These are phyloP conservation scores for Xanthorhoe designata DNA, from an alignment of 2,888 invertebrate genomes.

Conservation along the genomic window DNA sequence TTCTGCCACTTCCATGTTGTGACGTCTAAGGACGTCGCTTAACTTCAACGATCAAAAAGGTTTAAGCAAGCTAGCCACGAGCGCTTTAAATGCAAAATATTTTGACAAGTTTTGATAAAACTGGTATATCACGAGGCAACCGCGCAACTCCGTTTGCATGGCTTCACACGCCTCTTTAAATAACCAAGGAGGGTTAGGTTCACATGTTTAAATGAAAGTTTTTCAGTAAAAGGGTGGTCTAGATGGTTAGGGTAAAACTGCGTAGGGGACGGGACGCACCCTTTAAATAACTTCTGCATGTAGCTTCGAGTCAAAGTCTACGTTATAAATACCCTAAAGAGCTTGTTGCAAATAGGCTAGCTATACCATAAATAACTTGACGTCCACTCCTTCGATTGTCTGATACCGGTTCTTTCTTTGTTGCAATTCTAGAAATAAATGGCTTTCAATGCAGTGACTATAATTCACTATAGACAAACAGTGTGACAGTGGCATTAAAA, in stretches of 20 bases:
- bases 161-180: neutral
- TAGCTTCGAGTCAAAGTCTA: neutral
- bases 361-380: too few relatives aligned
- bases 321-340: neutral
- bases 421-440: too few relatives aligned
- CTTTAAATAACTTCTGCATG: neutral
- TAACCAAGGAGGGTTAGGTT: conserved; percentile 11
- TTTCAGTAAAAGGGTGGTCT: conserved; percentile 25
- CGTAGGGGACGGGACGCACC: conserved; percentile 11
- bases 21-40: too few relatives aligned
- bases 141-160: neutral
- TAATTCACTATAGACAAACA: too few relatives aligned
- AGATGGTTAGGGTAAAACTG: conserved; percentile 19
- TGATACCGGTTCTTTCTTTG: too few relatives aligned
- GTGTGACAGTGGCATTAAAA: too few relatives aligned
- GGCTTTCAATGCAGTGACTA: too few relatives aligned
- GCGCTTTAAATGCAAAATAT: too few relatives aligned
- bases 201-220: conserved; percentile 22
- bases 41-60: too few relatives aligned
- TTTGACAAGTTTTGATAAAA: neutral
- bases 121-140: neutral
- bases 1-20: too few relatives aligned
- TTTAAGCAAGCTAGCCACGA: neutral
- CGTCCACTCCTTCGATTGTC: too few relatives aligned
- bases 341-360: neutral